Base-by-base conservation (phyloP, 30 jellyfish, hydroid and myxozoan species). In the Pelagia noctiluca region DNA sequence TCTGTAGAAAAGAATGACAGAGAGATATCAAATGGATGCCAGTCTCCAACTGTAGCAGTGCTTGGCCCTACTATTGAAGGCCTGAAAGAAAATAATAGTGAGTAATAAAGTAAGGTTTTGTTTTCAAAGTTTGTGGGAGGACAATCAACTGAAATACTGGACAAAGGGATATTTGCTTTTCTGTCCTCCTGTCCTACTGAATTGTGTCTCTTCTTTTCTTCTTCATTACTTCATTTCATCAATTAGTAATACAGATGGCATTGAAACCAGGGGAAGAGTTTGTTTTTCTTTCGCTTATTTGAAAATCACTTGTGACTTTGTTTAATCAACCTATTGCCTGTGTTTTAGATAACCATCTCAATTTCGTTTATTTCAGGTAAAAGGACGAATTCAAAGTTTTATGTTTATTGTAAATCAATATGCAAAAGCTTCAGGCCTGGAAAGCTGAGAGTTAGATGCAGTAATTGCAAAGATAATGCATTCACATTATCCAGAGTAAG, bases 391-490 rank as follows among this genome's bases (percentile, higher is more conserved):
- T 38, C 75, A 50, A 81, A 63, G 34, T 91, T 91, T 63, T 91
- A 77, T 77, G 94, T 91, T 8, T 91, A 78, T 38, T 91, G 98
- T 63, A 91, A 91, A 64, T 60, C 80, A 19, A 61, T 26, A 1
- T 91, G 98, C 79, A 53, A 65, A 42, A n/a, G 78, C 12, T 85
- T 79, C 49, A 48, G 62, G 4, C 88, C 87, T 32, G 98, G 98
- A 23, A 91, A 91, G 71, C 91, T 91, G 28, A 81, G 98, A 47
- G 98, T 91, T n/a, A 83, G 98, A 12, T 91, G 98, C 67, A 35
- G 79, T 28, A 33, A 61, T 19, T 91, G 98, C 80, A 91, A 78
- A 63, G 94, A 85, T 65, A 85, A 79, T 35, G 96, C 96, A 35
- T 84, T 91, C 66, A 72, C 83, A 33, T 25, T 91, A 25, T 42